Evolutionary conservation across 2,888 invertebrate species (phyloP), one percentile per base, ranked within the genome.

Genomic region (Lasioglossum zephyrum): DNA sequence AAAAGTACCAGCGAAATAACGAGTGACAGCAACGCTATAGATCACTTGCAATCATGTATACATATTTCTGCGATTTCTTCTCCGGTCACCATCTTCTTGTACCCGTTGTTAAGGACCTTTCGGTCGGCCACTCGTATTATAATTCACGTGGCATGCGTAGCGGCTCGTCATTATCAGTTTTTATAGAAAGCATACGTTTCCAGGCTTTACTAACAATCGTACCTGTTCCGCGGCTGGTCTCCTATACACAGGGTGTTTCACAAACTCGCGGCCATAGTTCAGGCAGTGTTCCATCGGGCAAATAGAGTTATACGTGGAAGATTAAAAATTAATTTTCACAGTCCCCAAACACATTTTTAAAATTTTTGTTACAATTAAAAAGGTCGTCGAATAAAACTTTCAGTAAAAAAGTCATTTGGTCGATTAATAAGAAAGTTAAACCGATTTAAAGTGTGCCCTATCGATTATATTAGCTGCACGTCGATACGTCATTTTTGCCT

Each of bases 181-280:
- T 69, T 69, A 69, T 69, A 36, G 69, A 69, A 39, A 69, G 39
- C 69, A 69, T 39, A 69, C 39, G 36, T 69, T 39, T 36, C 22
- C 22, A 39, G 36, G 39, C 36, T 39, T 69, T 39, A 69, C 36
- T 39, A 69, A 36, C 69, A 69, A 69, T 69, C 69, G 69, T 36
- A 36, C 22, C 39, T 39, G 39, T 39, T 69, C 69, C 36, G 16
- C 9, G 18, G 39, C 9, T 22, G 22, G 66, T 69, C 69, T 22
- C 39, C 22, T 39, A 22, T 39, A 69, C 31, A 69, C 26, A 8
- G 49, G 49, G 49, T 49, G 49, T 49, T 49, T 22, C 8, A 22
- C 2, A 22, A 49, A 49, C 6, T 22, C 49, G 2, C 22, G 22
- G 22, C 22, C 22, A 49, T 49, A 49, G 49, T 49, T 49, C 49